These are phyloP conservation scores for Sapayoa aenigma DNA, from an alignment of 2,113 vertebrate species.

Conservation along the genomic window DNA sequence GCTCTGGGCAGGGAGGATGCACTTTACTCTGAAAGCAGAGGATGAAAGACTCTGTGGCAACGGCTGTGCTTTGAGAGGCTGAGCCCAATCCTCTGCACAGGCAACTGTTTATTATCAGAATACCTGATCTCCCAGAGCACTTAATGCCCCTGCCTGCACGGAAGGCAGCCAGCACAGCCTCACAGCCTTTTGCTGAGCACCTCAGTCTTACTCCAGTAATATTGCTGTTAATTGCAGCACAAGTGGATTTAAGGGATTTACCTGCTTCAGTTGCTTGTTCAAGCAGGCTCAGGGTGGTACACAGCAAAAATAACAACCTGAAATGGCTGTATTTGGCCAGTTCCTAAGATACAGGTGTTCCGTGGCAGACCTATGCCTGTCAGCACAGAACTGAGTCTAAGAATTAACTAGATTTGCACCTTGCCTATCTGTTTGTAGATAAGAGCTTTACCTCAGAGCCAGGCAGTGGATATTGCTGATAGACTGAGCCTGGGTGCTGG, in stretches of 20 bases:
- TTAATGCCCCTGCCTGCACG: neutral
- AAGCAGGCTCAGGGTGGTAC: neutral
- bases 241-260: neutral
- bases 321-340: neutral
- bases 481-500: neutral
- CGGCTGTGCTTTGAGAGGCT: constrained; percentile 59
- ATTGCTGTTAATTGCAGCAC: neutral
- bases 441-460: neutral
- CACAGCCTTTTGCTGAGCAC: neutral
- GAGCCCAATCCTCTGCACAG: constrained; percentile 63
- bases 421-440: neutral
- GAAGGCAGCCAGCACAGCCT: neutral
- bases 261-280: neutral
- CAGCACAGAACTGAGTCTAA: neutral
- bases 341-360: neutral
- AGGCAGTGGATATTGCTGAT: neutral
- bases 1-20: constrained; percentile 30
- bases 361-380: neutral
- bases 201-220: neutral
- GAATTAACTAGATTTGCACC: neutral
- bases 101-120: constrained; percentile 58
- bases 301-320: neutral
- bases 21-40: neutral
- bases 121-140: constrained; percentile 45
- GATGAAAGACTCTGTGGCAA: constrained; percentile 67